A percentile compares a stretch with the other conserved stretches of the same genome.
phyloP scores from a whole-genome alignment of 2,797 vertebrate genomes.

The Taeniopygia guttata region DNA sequence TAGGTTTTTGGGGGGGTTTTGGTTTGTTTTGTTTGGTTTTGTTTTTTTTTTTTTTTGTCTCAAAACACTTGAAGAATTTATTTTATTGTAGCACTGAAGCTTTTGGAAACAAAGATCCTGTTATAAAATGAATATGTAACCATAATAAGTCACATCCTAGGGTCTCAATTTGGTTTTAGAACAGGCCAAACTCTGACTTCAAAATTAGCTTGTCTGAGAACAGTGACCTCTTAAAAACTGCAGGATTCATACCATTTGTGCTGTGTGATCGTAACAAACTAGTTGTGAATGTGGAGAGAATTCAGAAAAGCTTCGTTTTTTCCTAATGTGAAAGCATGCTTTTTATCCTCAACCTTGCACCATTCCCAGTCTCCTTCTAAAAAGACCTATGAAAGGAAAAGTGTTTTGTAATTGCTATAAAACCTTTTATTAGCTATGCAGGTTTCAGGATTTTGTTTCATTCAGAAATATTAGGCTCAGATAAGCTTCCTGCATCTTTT shows the following conservation, averaged over 20 bases:
- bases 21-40: no score
- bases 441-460: background rate
- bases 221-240: constrained; percentile 15
- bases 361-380: constrained; percentile 49
- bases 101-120: constrained; percentile 12
- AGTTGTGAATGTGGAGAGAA: constrained; percentile 48
- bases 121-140: background rate
- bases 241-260: constrained; percentile 24
- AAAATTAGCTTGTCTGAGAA: constrained; percentile 18
- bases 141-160: background rate
- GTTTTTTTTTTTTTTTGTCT: background rate
- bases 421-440: constrained; percentile 54
- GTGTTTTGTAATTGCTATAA: constrained; percentile 13
- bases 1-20: background rate
- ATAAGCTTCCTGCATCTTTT: constrained; percentile 47
- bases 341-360: constrained; percentile 17
- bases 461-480: constrained; percentile 47
- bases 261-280: constrained; percentile 2
- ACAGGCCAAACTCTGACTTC: background rate
- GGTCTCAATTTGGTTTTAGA: background rate
- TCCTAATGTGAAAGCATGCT: constrained; percentile 34
- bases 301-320: constrained; percentile 38
- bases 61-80: background rate
- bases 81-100: background rate
- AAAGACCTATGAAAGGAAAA: constrained; percentile 42